A percentile compares a stretch with the other conserved stretches of the same genome.
These are phyloP conservation scores for Rhea americana DNA, from an alignment of 2,113 vertebrate species.

Conservation along the genomic window DNA sequence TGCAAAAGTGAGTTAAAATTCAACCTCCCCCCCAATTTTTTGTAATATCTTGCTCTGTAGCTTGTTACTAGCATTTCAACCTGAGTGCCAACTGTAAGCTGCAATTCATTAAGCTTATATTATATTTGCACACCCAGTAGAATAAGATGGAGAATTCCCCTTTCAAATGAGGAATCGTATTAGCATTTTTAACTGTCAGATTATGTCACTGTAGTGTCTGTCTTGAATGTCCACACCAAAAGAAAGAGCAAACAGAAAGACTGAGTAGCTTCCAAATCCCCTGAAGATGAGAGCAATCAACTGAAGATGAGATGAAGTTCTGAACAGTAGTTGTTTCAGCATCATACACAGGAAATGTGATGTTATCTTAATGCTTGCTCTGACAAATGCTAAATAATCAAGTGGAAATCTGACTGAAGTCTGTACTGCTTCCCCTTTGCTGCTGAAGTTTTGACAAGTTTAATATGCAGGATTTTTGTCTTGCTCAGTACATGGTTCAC, in stretches of 20 bases:
- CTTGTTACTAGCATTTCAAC: not conserved
- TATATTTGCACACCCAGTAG: not conserved
- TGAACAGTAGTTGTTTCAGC: not conserved
- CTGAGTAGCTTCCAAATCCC: not conserved
- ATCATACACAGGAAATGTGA: not conserved
- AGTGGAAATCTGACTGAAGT: not conserved
- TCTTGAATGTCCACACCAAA: not conserved
- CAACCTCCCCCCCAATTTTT: not conserved
- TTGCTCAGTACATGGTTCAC: not conserved
- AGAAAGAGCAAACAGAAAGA: not conserved
- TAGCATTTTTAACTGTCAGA: not conserved
- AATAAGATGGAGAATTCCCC: not conserved
- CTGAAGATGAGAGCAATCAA: not conserved
- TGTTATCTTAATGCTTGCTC: not conserved
- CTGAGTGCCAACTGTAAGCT: not conserved
- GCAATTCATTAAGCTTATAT: not conserved
- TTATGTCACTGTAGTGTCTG: not conserved
- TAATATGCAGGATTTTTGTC: not conserved
- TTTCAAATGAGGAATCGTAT: fast-evolving
- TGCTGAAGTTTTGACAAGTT: not conserved
- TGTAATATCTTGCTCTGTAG: not conserved
- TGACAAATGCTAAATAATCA: not conserved
- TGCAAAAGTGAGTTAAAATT: fast-evolving
- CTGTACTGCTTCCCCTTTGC: not conserved
- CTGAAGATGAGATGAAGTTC: not conserved